Base-by-base conservation (phyloP, 2,888 invertebrate species). In the Dynastes hyllus region DNA sequence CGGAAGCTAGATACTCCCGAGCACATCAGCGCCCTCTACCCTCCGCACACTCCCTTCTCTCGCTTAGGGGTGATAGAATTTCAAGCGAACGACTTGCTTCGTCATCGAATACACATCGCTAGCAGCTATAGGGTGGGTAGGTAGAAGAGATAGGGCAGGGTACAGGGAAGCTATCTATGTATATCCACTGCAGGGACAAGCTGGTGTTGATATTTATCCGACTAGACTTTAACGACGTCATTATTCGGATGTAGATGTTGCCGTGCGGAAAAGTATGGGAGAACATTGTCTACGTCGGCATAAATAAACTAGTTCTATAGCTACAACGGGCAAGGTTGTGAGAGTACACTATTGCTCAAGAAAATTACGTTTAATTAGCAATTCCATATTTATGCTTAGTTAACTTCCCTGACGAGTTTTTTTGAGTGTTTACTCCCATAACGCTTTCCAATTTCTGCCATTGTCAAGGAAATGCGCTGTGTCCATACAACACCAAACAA, bases 211-310 rank as follows among this genome's bases (percentile, higher is more conserved):
- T 67, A 67, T 67, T 67, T 67, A 67, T 67, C 50, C 45, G 67
- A 45, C 67, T 67, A 67, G 67, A 67, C 67, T 40, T 67, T 67
- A 67, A 67, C 67, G 67, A 27, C 67, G 67, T 67, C 67, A 67
- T 67, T 67, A 67, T 50, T 67, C 45, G 16, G 40, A 45, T 45
- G 45, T 45, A 45, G 45, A 67, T 50, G 67, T 50, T 45, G 22
- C 9, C 40, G 67, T 50, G 45, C 45, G 16, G 50, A 50, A 67
- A 50, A 45, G 22, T 45, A 45, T 45, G 50, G 22, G 50, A 67
- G 45, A 67, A 67, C 67, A 67, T 40, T 67, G 45, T 45, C 45
- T 11, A 45, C 45, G 11, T 37, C 8, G 6, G 45, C 45, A 45
- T 45, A 45, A 45, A 32, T 32, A 32, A 58, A 13, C 13, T 8